These are phyloP conservation scores for Botia almorhae DNA, from an alignment of 2,797 vertebrate species.

Conservation along the genomic window DNA sequence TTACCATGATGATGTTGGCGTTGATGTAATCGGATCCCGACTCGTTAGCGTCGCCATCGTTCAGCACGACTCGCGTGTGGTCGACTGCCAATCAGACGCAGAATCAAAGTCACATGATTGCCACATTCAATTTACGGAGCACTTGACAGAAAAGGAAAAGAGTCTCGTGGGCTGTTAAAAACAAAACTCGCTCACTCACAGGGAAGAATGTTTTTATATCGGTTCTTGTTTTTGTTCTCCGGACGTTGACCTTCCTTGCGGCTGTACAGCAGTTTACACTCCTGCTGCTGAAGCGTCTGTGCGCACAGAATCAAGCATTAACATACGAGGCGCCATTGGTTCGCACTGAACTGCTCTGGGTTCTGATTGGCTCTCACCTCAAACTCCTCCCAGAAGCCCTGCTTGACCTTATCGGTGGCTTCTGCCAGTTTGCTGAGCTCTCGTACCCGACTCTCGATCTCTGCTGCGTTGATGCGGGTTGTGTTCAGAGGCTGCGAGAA, in stretches of 20 bases:
- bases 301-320: slow-evolving; percentile 10
- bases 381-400: slow-evolving; percentile 99
- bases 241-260: slow-evolving; percentile 94
- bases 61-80: slow-evolving; percentile 92
- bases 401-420: slow-evolving; percentile 97
- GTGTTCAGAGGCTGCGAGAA: slow-evolving; percentile 92
- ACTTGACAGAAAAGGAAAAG: no score
- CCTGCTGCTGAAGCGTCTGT: slow-evolving; percentile 96
- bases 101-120: not conserved
- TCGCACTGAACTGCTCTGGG: no score
- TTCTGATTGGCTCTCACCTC: slow-evolving; percentile 80
- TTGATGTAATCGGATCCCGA: slow-evolving; percentile 97
- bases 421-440: slow-evolving; percentile 97
- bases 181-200: slow-evolving; percentile 80
- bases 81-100: slow-evolving; percentile 80
- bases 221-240: slow-evolving; percentile 98
- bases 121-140: no score
- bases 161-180: not conserved
- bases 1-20: slow-evolving; percentile 96
- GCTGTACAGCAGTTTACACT: slow-evolving; percentile 98
- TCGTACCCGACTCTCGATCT: slow-evolving; percentile 94
- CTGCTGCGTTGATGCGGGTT: slow-evolving; percentile 96
- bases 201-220: slow-evolving; percentile 98
- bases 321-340: not conserved
- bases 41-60: slow-evolving; percentile 91